phyloP scores from a whole-genome alignment of 2,888 invertebrate genomes.

The Nowickia ferox region DNA sequence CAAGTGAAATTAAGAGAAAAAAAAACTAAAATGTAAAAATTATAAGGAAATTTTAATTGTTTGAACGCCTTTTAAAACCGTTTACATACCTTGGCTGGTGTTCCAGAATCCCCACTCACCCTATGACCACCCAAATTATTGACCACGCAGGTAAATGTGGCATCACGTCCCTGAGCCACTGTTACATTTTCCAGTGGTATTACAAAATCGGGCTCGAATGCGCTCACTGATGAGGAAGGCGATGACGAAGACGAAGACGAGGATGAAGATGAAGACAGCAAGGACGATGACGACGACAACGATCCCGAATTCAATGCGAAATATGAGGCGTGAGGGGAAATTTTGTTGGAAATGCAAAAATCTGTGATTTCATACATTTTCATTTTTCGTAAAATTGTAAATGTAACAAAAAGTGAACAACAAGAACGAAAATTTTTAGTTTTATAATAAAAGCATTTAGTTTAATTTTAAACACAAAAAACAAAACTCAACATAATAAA shows the following conservation, averaged over 20 bases:
- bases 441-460: slow-evolving; percentile 65
- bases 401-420: slow-evolving; percentile 66
- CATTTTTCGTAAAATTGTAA: slow-evolving; percentile 46
- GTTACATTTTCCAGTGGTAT: slow-evolving; percentile 90
- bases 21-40: slow-evolving; percentile 16
- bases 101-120: slow-evolving; percentile 94
- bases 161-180: slow-evolving; percentile 90
- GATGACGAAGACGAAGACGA: slow-evolving; percentile 47
- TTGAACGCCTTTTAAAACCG: slow-evolving; percentile 81
- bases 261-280: too few species aligned
- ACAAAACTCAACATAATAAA: neutral
- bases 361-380: slow-evolving; percentile 76
- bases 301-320: slow-evolving; percentile 54
- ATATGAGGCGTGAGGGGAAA: slow-evolving; percentile 73
- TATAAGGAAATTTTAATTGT: slow-evolving; percentile 11
- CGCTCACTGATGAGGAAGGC: slow-evolving; percentile 84
- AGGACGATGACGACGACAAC: slow-evolving; percentile 70
- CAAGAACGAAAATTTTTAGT: slow-evolving; percentile 74
- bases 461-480: slow-evolving; percentile 15
- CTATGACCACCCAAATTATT: slow-evolving; percentile 90
- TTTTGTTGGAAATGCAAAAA: slow-evolving; percentile 81
- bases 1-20: slow-evolving; percentile 34
- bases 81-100: slow-evolving; percentile 93
- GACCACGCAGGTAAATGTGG: slow-evolving; percentile 91
- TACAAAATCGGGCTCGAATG: slow-evolving; percentile 90